A percentile compares a stretch with the other conserved stretches of the same genome.
These are phyloP conservation scores for Ylistrum balloti DNA, from an alignment of 1,140 invertebrate species.

Conservation along the genomic window DNA sequence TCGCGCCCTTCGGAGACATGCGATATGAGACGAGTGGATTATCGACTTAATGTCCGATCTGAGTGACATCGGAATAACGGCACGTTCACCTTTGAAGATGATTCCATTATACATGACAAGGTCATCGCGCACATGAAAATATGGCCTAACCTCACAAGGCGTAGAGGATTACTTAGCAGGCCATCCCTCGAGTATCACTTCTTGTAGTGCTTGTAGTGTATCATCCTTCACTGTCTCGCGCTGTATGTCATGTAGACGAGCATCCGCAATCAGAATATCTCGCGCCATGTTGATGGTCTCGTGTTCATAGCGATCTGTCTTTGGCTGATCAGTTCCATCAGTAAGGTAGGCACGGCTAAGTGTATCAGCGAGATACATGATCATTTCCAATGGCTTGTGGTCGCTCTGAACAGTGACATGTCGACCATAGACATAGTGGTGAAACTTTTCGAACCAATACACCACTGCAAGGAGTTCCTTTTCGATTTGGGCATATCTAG, in stretches of 20 bases:
- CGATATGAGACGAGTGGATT: conserved; percentile 62
- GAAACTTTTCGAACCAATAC: conserved; percentile 79
- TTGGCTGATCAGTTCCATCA: conserved; percentile 1
- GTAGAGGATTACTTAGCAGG: no score
- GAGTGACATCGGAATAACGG: conserved; percentile 46
- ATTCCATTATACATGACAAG: conserved; percentile 53
- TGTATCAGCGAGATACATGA: conserved; percentile 72
- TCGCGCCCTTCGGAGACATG: conserved; percentile 80
- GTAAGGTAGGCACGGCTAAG: conserved; percentile 45
- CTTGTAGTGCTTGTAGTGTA: no score
- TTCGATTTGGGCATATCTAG: conserved; percentile 82
- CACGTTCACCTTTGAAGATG: conserved; percentile 51
- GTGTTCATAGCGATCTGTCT: no score
- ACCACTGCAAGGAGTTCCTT: conserved; percentile 82
- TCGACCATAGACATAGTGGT: conserved; percentile 61
- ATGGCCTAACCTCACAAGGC: conserved; percentile 46
- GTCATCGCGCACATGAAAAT: conserved; percentile 55
- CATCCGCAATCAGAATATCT: no score
- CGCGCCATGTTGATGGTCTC: no score
- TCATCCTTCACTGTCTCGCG: no score
- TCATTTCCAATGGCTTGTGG: conserved; percentile 81
- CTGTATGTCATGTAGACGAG: no score
- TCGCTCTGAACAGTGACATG: conserved; percentile 79
- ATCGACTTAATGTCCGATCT: background rate
- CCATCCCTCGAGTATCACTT: no score